phyloP scores from a whole-genome alignment of 2,113 vertebrate species.

The Uropsilus gracilis region DNA sequence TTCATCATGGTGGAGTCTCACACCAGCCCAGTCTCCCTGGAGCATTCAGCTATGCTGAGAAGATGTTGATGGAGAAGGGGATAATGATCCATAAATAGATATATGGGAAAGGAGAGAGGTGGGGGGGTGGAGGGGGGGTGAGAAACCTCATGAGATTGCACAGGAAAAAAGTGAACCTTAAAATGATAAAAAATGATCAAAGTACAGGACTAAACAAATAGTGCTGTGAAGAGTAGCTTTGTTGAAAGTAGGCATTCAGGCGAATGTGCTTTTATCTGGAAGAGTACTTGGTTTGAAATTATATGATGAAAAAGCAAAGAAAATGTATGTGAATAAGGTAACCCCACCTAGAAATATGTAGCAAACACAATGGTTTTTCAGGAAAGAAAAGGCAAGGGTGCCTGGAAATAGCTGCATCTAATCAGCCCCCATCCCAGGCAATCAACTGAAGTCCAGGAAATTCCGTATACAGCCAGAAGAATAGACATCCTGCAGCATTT shows the following conservation, averaged over 20 bases:
- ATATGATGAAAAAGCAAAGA: slow-evolving; percentile 43
- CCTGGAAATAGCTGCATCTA: slow-evolving; percentile 79
- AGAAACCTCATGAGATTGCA: background rate
- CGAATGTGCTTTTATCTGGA: background rate
- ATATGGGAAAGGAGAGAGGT: background rate
- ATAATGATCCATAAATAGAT: slow-evolving; percentile 50
- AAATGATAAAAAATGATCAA: background rate
- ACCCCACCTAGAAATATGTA: slow-evolving; percentile 72
- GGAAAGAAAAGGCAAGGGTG: slow-evolving; percentile 76
- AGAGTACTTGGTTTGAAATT: slow-evolving; percentile 45
- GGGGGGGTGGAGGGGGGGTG: background rate
- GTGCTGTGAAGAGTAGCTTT: background rate
- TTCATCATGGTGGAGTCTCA: slow-evolving; percentile 39
- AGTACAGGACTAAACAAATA: background rate
- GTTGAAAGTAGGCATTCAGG: background rate
- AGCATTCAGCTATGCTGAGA: slow-evolving; percentile 24
- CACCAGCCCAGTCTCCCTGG: slow-evolving; percentile 12
- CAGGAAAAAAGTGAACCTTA: background rate
- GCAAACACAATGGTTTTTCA: slow-evolving; percentile 71
- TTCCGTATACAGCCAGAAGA: slow-evolving; percentile 78
- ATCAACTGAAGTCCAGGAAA: slow-evolving; percentile 80
- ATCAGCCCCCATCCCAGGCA: slow-evolving; percentile 78
- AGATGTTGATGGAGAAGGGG: slow-evolving; percentile 53
- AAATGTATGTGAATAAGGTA: slow-evolving; percentile 58
- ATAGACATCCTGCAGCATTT: slow-evolving; percentile 80